Conservation (phyloP, 2,888 invertebrate species). For the Agrotis puta region DNA sequence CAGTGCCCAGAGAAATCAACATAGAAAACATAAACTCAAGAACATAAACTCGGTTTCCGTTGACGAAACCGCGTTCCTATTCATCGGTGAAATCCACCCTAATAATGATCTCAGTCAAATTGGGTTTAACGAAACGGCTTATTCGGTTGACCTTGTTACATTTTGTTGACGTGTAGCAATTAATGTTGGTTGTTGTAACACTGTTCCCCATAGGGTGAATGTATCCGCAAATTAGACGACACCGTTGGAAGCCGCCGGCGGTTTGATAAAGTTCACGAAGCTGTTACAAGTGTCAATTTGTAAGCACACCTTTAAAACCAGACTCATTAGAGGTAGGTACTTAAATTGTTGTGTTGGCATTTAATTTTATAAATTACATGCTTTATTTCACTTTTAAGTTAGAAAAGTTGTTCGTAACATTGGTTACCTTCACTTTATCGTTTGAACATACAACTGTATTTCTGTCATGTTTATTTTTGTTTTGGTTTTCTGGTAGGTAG, state of each 20-base stretch:
- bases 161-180: constrained; percentile 42
- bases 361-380: constrained; percentile 5
- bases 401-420: neutral
- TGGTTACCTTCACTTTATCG: no score
- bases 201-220: constrained; percentile 18
- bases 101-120: constrained; percentile 38
- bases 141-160: constrained; percentile 42
- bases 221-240: constrained; percentile 23
- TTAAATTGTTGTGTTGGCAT: constrained; percentile 1
- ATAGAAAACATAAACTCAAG: no score
- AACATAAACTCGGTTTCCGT: no score
- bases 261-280: constrained; percentile 50
- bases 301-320: constrained; percentile 10
- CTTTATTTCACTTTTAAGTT: neutral
- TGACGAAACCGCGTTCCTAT: no score
- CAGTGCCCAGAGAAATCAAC: no score
- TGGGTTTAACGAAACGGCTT: constrained; percentile 36
- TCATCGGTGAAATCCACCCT: constrained; percentile 15
- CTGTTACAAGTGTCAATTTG: constrained; percentile 39
- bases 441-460: no score
- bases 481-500: no score
- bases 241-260: constrained; percentile 17
- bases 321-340: constrained; percentile 21
- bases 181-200: constrained; percentile 32
- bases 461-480: no score